Conservation (phyloP, 1,140 invertebrate genomes). For the Drosophila ironensis region DNA sequence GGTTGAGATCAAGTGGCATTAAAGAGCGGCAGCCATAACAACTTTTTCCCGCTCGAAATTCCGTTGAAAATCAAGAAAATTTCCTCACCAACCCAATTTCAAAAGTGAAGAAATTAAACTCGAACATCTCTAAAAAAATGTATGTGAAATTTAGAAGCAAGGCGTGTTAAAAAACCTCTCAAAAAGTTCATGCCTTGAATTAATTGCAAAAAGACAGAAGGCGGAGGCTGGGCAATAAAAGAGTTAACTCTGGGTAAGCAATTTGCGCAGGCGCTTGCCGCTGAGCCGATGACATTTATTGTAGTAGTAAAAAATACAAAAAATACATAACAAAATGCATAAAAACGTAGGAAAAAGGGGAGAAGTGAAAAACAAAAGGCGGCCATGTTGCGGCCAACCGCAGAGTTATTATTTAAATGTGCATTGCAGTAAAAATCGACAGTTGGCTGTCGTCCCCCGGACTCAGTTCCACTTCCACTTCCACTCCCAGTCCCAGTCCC, state of each 20-base stretch:
- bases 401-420: conserved; percentile 80
- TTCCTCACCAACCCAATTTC: no score
- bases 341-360: conserved; percentile 12
- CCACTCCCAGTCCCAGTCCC: no score
- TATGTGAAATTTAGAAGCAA: no score
- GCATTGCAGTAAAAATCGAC: conserved; percentile 72
- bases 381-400: conserved; percentile 76
- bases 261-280: conserved; percentile 73
- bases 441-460: conserved; percentile 53
- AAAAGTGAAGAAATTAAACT: neutral
- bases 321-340: conserved; percentile 32
- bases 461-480: conserved; percentile 6
- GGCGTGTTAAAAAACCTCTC: no score
- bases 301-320: conserved; percentile 17
- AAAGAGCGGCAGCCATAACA: conserved; percentile 23
- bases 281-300: conserved; percentile 55
- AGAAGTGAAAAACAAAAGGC: conserved; percentile 66
- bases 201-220: conserved; percentile 37
- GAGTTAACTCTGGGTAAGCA: conserved; percentile 59
- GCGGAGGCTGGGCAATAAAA: conserved; percentile 30
- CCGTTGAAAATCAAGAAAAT: neutral
- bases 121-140: no score
- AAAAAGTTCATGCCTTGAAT: no score
- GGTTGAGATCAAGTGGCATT: conserved; percentile 62
- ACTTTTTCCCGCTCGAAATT: neutral